Evolutionary conservation across 2,797 vertebrate genomes (phyloP).

Genomic region (Ctenopoma kingsleyae): DNA sequence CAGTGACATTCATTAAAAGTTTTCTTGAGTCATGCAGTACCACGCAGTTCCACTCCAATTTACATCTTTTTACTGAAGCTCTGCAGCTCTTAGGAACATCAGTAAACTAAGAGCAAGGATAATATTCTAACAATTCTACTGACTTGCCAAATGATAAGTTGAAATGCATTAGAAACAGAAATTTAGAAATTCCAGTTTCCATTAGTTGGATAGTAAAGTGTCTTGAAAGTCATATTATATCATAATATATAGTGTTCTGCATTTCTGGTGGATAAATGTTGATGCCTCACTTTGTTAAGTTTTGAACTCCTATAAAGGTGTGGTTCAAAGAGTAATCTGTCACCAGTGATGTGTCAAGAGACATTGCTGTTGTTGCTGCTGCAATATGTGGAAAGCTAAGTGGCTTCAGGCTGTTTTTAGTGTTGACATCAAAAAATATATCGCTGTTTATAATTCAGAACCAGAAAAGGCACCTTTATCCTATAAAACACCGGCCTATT

Average conservation of each 20-base stretch:
- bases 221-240: constrained; percentile 16
- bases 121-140: constrained; percentile 17
- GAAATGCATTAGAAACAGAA: constrained; percentile 19
- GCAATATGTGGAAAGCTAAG: constrained; percentile 57
- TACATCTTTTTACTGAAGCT: constrained; percentile 37
- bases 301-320: constrained; percentile 61
- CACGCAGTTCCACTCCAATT: constrained; percentile 47
- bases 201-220: constrained; percentile 14
- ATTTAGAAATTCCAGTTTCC: neutral
- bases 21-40: constrained; percentile 45
- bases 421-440: constrained; percentile 61
- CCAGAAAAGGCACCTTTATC: constrained; percentile 35
- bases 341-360: constrained; percentile 49
- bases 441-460: constrained; percentile 31
- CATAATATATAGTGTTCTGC: neutral
- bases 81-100: constrained; percentile 23
- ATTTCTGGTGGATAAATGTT: constrained; percentile 27
- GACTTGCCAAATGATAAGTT: constrained; percentile 20
- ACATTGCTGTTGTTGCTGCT: constrained; percentile 41
- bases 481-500: constrained; percentile 18
- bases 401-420: constrained; percentile 61
- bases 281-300: constrained; percentile 57
- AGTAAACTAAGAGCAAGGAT: constrained; percentile 27
- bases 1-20: constrained; percentile 69
- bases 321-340: constrained; percentile 67